phyloP scores from a whole-genome alignment of 2,888 invertebrate genomes.

The Callyntrura guangdongensis region DNA sequence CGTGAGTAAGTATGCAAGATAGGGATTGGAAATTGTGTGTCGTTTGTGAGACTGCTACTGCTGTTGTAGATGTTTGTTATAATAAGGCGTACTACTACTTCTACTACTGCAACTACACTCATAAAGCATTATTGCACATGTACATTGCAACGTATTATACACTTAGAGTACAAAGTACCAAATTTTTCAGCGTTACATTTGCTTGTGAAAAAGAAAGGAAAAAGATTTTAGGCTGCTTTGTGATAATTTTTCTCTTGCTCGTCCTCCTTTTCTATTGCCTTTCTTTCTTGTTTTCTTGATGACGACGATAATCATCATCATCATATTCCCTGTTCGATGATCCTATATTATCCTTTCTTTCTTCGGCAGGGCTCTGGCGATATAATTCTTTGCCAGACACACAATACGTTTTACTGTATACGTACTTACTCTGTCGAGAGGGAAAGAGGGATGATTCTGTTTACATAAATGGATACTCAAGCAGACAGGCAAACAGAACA shows the following conservation, averaged over 20 bases:
- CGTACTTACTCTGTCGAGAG: background rate
- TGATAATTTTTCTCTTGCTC: slow-evolving; percentile 67
- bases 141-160: too few relatives aligned
- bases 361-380: background rate
- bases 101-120: too few relatives aligned
- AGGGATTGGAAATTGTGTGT: slow-evolving; percentile 5
- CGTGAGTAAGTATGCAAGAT: slow-evolving; percentile 35
- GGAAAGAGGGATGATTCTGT: slow-evolving; percentile 26
- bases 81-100: too few relatives aligned
- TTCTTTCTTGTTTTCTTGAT: slow-evolving; percentile 25
- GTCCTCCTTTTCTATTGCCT: slow-evolving; percentile 34
- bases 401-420: background rate
- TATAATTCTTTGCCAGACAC: background rate
- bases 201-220: background rate
- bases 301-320: background rate
- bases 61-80: slow-evolving; percentile 4
- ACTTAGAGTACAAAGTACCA: too few relatives aligned
- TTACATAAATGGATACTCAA: slow-evolving; percentile 10
- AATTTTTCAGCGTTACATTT: too few relatives aligned
- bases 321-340: slow-evolving; percentile 10
- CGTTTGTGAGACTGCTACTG: background rate
- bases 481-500: slow-evolving; percentile 25
- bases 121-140: too few relatives aligned
- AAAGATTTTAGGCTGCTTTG: slow-evolving; percentile 27
- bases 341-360: slow-evolving; percentile 17